Conservation (phyloP, 2,113 vertebrate species). For the Rana temporaria region DNA sequence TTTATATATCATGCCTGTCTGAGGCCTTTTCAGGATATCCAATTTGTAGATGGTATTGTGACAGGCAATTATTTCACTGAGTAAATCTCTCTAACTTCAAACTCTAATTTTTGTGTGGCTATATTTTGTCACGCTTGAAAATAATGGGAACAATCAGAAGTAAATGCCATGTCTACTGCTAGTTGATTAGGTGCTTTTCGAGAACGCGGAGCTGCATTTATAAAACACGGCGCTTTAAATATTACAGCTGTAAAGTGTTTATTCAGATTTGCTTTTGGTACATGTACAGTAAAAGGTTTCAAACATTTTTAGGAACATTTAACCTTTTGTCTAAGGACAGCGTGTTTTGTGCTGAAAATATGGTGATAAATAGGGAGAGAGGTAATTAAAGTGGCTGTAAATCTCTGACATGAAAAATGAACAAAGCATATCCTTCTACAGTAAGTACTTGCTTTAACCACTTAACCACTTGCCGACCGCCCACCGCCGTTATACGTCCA, state of each 20-base stretch:
- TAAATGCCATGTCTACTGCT: slow-evolving; percentile 50
- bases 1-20: slow-evolving; percentile 57
- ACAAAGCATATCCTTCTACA: too few relatives aligned
- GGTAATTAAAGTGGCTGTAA: too few relatives aligned
- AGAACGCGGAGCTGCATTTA: neutral
- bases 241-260: slow-evolving; percentile 10
- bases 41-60: slow-evolving; percentile 44
- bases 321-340: too few relatives aligned
- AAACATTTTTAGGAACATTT: too few relatives aligned
- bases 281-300: too few relatives aligned
- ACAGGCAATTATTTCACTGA: slow-evolving; percentile 52
- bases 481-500: too few relatives aligned
- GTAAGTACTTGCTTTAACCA: too few relatives aligned
- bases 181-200: slow-evolving; percentile 28
- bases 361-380: too few relatives aligned
- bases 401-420: too few relatives aligned
- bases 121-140: slow-evolving; percentile 6
- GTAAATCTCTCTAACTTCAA: slow-evolving; percentile 42
- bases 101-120: slow-evolving; percentile 40
- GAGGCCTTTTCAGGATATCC: slow-evolving; percentile 58
- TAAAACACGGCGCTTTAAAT: neutral
- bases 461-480: too few relatives aligned
- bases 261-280: neutral
- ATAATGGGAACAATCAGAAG: slow-evolving; percentile 53
- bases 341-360: too few relatives aligned